A percentile compares a stretch with the other conserved stretches of the same genome.
Evolutionary conservation across 1,140 invertebrate species (phyloP).

Genomic region (Rhagoletis pomonella): DNA sequence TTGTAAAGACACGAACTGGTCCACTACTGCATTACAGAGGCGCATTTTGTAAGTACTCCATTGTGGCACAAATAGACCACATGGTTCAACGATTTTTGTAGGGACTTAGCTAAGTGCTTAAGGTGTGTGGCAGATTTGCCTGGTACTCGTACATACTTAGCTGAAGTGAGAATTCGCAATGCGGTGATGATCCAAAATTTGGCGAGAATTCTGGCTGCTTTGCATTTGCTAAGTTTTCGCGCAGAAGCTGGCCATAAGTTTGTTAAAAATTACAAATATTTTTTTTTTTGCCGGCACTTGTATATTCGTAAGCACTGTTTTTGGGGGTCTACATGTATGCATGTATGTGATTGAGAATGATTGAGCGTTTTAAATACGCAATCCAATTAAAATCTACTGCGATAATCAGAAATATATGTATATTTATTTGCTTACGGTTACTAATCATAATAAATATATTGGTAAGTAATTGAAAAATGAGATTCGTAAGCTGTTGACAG

Average conservation of each 20-base stretch:
- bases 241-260: not conserved
- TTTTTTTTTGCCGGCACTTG: not conserved
- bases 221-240: not conserved
- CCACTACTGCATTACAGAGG: too few species aligned
- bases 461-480: constrained; percentile 15
- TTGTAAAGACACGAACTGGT: too few species aligned
- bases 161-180: not conserved
- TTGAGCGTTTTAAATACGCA: not conserved
- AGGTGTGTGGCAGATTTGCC: not conserved
- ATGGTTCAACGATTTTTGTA: too few species aligned
- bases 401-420: not conserved
- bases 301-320: not conserved
- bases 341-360: not conserved
- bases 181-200: not conserved
- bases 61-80: too few species aligned
- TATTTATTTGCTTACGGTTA: constrained; percentile 5
- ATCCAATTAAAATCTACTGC: constrained; percentile 23
- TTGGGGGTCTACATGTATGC: not conserved
- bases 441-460: not conserved
- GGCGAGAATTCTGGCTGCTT: not conserved
- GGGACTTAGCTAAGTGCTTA: not conserved
- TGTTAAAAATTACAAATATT: not conserved
- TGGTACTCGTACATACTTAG: too few species aligned
- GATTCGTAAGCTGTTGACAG: not conserved
- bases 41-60: too few species aligned